Evolutionary conservation across 35 echinoderm and acorn worm genomes (phyloP), one percentile per base, ranked within the genome.

Genomic region (Chiridota heheva): DNA sequence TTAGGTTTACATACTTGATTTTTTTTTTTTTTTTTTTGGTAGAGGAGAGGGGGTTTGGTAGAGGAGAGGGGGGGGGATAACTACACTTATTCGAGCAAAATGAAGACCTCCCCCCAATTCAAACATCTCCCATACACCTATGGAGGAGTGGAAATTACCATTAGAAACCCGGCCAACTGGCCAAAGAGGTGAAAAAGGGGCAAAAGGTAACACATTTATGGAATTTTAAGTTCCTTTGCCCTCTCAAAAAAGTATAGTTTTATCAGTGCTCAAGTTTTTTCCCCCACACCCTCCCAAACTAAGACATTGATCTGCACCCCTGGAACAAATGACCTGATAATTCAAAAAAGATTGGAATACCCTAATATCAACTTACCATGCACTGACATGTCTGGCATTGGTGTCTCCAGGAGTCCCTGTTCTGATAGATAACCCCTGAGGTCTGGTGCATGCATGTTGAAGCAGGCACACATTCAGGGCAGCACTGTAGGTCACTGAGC

Each of bases 361-460:
- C 24, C 13, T 7, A 28, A 27, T 12, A 59, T 25, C 15, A 32
- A 55, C 81, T 81, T 66, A 96, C 92, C 82, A 45, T 22, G 76
- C 92, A 96, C 40, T 48, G 60, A 59, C 92, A 96, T n/a, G 81
- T 49, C 47, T 96, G 87, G 67, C 92, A 96, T 5, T 85, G 70
- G 30, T 90, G 72, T 3, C 46, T 35, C 92, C 92, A 96, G 7
- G 48, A 74, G 15, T 96, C 86, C 30, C 77, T 73, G 58, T 96
- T 45, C 44, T 90, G 37, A 31, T 96, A 96, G 7, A 89, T 74
- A 16, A 96, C 82, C 15, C 87, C 92, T 36, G 87, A 73, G 17
- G 81, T 69, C 60, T 96, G 92, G 49, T 96, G 92, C 42, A 96
- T 68, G 40, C 92, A 96, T 48, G 56, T 67, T 12, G 43, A 13